phyloP scores from a whole-genome alignment of 2,113 vertebrate species.

The Empidonax traillii region DNA sequence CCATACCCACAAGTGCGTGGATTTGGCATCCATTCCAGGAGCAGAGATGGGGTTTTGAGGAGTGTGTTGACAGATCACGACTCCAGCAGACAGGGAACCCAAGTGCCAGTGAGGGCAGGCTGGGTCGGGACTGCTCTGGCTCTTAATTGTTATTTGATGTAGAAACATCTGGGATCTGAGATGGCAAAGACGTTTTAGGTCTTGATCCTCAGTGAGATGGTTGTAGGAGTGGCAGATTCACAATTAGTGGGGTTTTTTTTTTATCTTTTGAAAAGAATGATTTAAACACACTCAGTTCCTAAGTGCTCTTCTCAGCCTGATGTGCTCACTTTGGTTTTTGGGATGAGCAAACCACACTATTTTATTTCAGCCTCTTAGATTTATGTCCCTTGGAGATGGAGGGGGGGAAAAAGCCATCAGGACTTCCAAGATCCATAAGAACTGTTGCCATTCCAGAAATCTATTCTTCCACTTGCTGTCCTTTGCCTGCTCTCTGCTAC shows the following conservation, averaged over 20 bases:
- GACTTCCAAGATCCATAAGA: background rate
- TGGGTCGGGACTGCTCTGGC: background rate
- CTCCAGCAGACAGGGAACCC: background rate
- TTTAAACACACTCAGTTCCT: background rate
- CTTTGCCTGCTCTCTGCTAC: background rate
- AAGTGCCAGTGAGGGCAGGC: background rate
- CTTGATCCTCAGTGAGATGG: background rate
- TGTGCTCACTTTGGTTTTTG: background rate
- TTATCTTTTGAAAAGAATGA: background rate
- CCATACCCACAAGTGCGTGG: background rate
- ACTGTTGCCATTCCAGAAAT: background rate
- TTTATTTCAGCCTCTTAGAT: background rate
- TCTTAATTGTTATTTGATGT: background rate
- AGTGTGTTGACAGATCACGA: background rate
- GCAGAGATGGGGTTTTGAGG: background rate
- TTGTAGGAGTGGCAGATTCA: background rate
- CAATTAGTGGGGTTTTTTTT: background rate
- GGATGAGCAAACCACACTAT: background rate
- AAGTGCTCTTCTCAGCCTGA: background rate
- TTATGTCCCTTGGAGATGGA: background rate
- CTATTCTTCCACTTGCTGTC: fast-evolving
- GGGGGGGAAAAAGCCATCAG: background rate
- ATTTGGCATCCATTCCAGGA: background rate
- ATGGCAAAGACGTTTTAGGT: background rate
- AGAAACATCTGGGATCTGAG: background rate